Base-by-base conservation (phyloP, 1,140 invertebrate species). In the Hyposmocoma kahamanoa region DNA sequence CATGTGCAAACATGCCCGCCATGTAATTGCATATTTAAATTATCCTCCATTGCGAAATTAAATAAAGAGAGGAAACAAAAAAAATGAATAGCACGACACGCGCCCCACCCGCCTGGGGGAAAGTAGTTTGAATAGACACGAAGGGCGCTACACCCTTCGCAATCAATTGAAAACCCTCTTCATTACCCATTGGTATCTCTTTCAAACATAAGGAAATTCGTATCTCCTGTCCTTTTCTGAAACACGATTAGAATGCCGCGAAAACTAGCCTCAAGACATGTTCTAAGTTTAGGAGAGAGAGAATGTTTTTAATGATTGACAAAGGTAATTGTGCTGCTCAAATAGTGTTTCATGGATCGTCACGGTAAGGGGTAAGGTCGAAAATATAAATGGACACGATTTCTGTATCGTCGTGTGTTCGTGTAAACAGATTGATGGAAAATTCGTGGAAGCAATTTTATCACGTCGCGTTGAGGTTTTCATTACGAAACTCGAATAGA, bases 1-100 rank as follows among this genome's bases (percentile, higher is more conserved):
- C n/a, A n/a, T n/a, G n/a, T n/a, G n/a, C n/a, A n/a, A n/a, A n/a
- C n/a, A 49, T 53, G 61, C 56, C 69, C 46, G 67, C 67, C 74
- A 80, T 77, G 67, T 83, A 76, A 72, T 74, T 75, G 60, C 61
- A 59, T 69, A 79, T 80, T 77, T 58, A 78, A 77, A 80, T 76
- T 76, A 69, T 69, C 58, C 74, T 58, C 79, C 79, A 80, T 83
- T 59, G 72, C 76, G 57, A 77, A 80, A 83, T 79, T 79, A 78
- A 83, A 83, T 79, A 81, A 66, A 62, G 59, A 51, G 50, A 71
- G 73, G 79, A n/a, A 79, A 80, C 71, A 79, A 83, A 81, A 78
- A 79, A 78, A n/a, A n/a, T n/a, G n/a, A n/a, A 50, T 61, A 57
- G 60, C 61, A 57, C 61, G 69, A 63, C 71, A 49, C 57, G 56